Conservation (phyloP, 2,888 invertebrate species). For the Incurvaria masculella region DNA sequence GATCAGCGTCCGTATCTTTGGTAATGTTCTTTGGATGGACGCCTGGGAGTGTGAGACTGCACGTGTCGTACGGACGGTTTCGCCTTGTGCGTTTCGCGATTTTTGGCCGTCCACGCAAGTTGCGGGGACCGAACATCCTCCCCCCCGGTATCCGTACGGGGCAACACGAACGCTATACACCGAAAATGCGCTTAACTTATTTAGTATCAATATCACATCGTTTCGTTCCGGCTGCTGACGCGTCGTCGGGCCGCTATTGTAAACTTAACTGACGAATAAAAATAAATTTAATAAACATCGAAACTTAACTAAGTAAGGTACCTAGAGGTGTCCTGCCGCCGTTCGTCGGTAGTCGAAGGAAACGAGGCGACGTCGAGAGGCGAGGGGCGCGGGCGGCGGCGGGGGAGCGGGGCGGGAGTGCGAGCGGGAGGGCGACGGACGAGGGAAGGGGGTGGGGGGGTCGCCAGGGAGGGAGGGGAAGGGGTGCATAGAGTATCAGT, state of each 20-base stretch:
- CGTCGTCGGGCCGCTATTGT: neutral
- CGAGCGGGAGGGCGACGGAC: neutral
- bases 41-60: conserved; percentile 44
- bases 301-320: neutral
- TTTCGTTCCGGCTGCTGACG: neutral
- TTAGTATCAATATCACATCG: neutral
- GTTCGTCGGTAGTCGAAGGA: no score
- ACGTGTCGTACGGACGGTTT: conserved; percentile 29
- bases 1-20: conserved; percentile 43
- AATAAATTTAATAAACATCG: neutral
- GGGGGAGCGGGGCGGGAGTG: neutral
- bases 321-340: neutral
- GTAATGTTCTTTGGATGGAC: conserved; percentile 43
- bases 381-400: neutral
- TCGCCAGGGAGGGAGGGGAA: no score
- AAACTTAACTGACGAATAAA: neutral
- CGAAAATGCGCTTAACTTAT: neutral
- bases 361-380: no score
- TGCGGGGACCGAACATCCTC: no score
- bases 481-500: no score
- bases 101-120: no score
- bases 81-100: neutral
- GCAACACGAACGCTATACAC: neutral
- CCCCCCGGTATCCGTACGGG: no score
- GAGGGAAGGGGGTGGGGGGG: no score